Conservation (phyloP, 2,797 vertebrate species). For the Spinus olivaceus region DNA sequence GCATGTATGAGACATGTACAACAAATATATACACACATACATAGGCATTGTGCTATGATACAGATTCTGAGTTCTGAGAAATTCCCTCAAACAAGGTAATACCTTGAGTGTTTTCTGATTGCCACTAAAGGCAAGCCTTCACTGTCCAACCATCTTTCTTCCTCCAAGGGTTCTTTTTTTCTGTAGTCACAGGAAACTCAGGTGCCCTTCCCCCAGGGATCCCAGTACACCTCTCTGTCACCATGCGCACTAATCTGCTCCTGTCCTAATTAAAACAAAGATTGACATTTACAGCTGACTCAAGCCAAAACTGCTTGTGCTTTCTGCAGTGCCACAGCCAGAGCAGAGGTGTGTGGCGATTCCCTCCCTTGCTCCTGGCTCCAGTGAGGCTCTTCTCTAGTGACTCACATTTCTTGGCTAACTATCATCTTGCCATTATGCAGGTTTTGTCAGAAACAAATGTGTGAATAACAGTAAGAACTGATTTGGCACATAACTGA, state of each 20-base stretch:
- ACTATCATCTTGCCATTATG: not conserved
- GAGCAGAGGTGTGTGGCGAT: not conserved
- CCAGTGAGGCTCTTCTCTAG: not conserved
- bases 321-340: not conserved
- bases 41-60: not conserved
- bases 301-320: constrained; percentile 33
- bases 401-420: not conserved
- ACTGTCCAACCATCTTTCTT: not conserved
- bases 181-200: constrained; percentile 53
- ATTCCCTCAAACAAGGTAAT: not conserved
- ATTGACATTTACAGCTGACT: constrained; percentile 40
- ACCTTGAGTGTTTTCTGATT: not conserved
- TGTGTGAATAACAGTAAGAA: not conserved
- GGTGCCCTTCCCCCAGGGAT: constrained; percentile 42
- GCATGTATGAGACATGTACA: not conserved
- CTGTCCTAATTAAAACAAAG: not conserved
- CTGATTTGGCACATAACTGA: not conserved
- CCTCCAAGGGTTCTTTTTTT: not conserved
- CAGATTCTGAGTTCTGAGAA: not conserved
- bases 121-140: not conserved
- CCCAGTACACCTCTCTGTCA: not conserved
- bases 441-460: not conserved
- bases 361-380: constrained; percentile 4
- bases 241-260: not conserved
- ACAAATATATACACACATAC: not conserved